Evolutionary conservation across 2,797 vertebrate genomes (phyloP), one percentile per base, ranked within the genome.

Genomic region (Enoplosus armatus): DNA sequence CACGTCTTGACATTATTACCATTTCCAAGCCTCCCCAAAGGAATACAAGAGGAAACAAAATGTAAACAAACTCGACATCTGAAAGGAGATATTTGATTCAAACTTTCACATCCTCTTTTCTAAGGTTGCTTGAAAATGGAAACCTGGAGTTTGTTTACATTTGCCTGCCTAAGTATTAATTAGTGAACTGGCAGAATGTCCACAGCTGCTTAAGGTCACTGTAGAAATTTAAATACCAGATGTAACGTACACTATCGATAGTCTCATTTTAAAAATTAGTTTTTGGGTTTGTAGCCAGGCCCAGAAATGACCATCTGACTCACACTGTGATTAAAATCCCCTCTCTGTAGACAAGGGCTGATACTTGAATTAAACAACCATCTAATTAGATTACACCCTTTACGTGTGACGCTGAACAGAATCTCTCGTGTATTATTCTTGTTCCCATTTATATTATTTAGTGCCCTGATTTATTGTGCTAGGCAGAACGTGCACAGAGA

Each of bases 1-100:
- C 87, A 85, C 84, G 69, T 84, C 87, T 90, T 91, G 86, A 90
- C 83, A 83, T 92, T 92, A 93, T 93, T 91, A 90, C 88, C 89
- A 87, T 91, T 86, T 90, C 85, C 87, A 76, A 92, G 84, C 75
- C 79, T 87, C 78, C 93, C 89, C 84, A 84, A 84, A 91, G 89
- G 91, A 87, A 91, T 82, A 91, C 87, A 82, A 89, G 75, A 85
- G 86, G 89, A 92, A 94, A 92, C 80, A 22, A 84, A 92, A 90
- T 82, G 83, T 95, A 94, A 94, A 94, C 92, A 94, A 88, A 92
- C 59, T 60, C 89, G 92, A 87, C 92, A 93, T 90, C 86, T 94
- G 89, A 93, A 89, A 92, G 86, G 85, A 88, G 85, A 88, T 81
- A 93, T 93, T 93, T 91, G 86, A 95, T 94, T 94, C 90, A 91